Percentiles rank a stretch among this genome's conserved stretches.
phyloP scores from a whole-genome alignment of 2,888 invertebrate genomes.

The Xestobium rufovillosum region DNA sequence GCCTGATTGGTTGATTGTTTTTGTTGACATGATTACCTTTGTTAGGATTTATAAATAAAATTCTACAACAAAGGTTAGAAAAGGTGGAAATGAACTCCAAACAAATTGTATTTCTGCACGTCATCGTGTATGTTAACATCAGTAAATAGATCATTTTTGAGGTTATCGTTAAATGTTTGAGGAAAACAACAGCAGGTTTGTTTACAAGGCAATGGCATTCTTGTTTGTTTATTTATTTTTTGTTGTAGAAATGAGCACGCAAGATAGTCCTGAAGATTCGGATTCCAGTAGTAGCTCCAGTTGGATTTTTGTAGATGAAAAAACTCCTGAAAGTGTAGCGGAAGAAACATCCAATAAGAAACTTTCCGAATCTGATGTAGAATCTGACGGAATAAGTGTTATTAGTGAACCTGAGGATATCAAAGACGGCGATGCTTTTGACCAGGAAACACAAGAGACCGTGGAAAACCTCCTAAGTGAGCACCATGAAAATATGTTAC shows the following conservation, averaged over 20 bases:
- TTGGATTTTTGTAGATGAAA: slow-evolving; percentile 1
- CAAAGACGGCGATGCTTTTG: slow-evolving; percentile 11
- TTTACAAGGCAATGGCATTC: too few relatives aligned
- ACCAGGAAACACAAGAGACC: slow-evolving; percentile 7
- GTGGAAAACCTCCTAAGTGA: not conserved
- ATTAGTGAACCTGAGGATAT: slow-evolving; percentile 17
- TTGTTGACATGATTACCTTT: too few relatives aligned
- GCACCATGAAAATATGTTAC: too few relatives aligned
- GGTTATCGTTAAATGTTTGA: not conserved
- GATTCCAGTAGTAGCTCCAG: not conserved
- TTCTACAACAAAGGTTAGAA: too few relatives aligned
- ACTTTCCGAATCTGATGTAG: slow-evolving; percentile 13
- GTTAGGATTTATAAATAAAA: too few relatives aligned
- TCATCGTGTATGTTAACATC: too few relatives aligned
- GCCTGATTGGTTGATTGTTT: too few relatives aligned
- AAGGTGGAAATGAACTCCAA: too few relatives aligned
- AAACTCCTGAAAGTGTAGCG: slow-evolving; percentile 4
- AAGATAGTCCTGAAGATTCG: not conserved
- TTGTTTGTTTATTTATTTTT: too few relatives aligned
- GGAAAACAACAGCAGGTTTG: not conserved
- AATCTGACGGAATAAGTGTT: slow-evolving; percentile 19
- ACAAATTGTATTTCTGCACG: too few relatives aligned
- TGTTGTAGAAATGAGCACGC: too few relatives aligned
- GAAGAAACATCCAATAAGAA: slow-evolving; percentile 4
- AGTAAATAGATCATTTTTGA: not conserved